These are phyloP conservation scores for Thalassoma bifasciatum DNA, from an alignment of 2,113 vertebrate species.

Conservation along the genomic window DNA sequence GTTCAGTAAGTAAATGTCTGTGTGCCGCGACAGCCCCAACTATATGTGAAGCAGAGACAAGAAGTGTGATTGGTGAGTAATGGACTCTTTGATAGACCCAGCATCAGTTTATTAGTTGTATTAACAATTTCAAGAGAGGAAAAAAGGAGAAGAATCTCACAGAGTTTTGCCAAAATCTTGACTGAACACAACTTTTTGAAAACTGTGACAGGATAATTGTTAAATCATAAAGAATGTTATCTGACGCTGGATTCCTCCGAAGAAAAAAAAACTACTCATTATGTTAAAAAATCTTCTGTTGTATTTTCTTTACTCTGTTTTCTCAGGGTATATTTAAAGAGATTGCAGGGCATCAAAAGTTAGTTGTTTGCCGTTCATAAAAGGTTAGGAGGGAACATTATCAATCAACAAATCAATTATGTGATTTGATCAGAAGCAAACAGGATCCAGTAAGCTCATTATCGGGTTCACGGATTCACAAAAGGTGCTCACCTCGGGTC, in stretches of 20 bases:
- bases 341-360: background rate
- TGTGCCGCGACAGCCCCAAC: slow-evolving; percentile 79
- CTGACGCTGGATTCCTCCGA: background rate
- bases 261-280: background rate
- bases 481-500: slow-evolving; percentile 66
- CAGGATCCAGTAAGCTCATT: background rate
- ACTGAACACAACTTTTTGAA: background rate
- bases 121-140: background rate
- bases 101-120: slow-evolving; percentile 3
- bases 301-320: too few relatives aligned
- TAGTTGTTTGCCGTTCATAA: background rate
- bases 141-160: background rate
- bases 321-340: background rate
- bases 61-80: background rate
- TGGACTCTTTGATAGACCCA: background rate
- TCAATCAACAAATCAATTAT: background rate
- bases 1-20: slow-evolving; percentile 88
- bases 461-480: slow-evolving; percentile 15
- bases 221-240: background rate
- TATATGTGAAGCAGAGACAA: slow-evolving; percentile 72
- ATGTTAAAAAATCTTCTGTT: background rate
- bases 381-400: background rate
- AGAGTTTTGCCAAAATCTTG: background rate
- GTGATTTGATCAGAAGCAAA: slow-evolving; percentile 12
- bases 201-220: background rate